A percentile compares a stretch with the other conserved stretches of the same genome.
Evolutionary conservation across 2,113 vertebrate genomes (phyloP).

Genomic region (Aplodontia rufa): DNA sequence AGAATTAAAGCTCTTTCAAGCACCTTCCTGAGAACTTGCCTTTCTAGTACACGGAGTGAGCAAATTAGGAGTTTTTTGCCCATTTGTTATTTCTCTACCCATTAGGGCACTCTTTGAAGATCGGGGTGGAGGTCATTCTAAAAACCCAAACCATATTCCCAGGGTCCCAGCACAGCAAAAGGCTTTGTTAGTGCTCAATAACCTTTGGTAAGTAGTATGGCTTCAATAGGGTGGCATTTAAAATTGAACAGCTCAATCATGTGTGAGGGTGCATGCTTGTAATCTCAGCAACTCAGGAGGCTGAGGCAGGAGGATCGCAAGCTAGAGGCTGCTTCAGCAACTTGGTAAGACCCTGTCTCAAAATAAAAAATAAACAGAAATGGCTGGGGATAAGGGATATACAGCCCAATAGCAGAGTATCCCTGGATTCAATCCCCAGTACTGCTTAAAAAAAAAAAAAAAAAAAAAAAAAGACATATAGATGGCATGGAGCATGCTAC

Average conservation of each 20-base stretch:
- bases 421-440: background rate
- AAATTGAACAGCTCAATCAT: slow-evolving; percentile 16
- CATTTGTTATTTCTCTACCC: background rate
- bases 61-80: background rate
- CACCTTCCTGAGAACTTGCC: background rate
- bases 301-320: too few relatives aligned
- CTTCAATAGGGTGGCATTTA: slow-evolving; percentile 26
- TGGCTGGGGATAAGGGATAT: background rate
- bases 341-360: too few relatives aligned
- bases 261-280: too few relatives aligned
- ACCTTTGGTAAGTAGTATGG: background rate
- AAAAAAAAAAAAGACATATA: background rate
- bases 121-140: background rate
- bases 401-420: background rate
- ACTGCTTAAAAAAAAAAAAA: too few relatives aligned
- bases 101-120: background rate
- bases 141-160: background rate
- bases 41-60: background rate
- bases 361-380: slow-evolving; percentile 11
- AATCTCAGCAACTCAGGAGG: too few relatives aligned
- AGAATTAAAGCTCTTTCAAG: slow-evolving; percentile 13
- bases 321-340: too few relatives aligned
- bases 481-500: background rate
- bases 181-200: background rate
- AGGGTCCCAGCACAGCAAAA: background rate